Evolutionary conservation across 1,140 invertebrate genomes (phyloP).

Genomic region (Sitodiplosis mosellana): DNA sequence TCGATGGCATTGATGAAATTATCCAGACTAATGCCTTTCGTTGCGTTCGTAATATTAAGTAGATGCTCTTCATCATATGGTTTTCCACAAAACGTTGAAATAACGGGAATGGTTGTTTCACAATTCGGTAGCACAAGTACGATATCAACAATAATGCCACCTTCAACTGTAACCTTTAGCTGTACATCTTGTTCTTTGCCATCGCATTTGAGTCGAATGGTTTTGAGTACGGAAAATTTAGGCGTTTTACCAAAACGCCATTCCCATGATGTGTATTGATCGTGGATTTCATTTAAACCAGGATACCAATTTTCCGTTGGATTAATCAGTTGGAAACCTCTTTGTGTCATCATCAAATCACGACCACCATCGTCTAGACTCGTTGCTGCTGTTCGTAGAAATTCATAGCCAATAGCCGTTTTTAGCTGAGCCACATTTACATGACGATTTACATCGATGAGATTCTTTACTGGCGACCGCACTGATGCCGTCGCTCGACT

Average conservation of each 20-base stretch:
- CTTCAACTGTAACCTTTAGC: slow-evolving; percentile 18
- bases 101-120: slow-evolving; percentile 18
- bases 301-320: slow-evolving; percentile 74
- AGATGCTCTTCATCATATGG: slow-evolving; percentile 21
- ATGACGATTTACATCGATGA: slow-evolving; percentile 47
- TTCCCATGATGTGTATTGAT: slow-evolving; percentile 61
- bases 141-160: slow-evolving; percentile 18
- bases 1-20: slow-evolving; percentile 24
- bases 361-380: slow-evolving; percentile 46
- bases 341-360: slow-evolving; percentile 42
- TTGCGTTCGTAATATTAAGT: slow-evolving; percentile 16
- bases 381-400: slow-evolving; percentile 46
- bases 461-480: slow-evolving; percentile 57
- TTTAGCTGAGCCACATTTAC: slow-evolving; percentile 49
- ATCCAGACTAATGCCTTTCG: slow-evolving; percentile 19
- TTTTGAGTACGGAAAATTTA: slow-evolving; percentile 45
- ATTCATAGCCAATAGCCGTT: slow-evolving; percentile 61
- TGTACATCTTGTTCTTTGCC: slow-evolving; percentile 16
- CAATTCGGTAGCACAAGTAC: slow-evolving; percentile 14
- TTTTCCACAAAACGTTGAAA: slow-evolving; percentile 17
- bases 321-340: slow-evolving; percentile 68
- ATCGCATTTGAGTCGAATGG: slow-evolving; percentile 16
- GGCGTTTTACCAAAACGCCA: slow-evolving; percentile 83
- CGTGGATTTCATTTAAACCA: slow-evolving; percentile 43
- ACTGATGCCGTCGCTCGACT: slow-evolving; percentile 70